A percentile compares a stretch with the other conserved stretches of the same genome.
Conservation (phyloP, 2,113 vertebrate genomes). For the Aegithalos caudatus region DNA sequence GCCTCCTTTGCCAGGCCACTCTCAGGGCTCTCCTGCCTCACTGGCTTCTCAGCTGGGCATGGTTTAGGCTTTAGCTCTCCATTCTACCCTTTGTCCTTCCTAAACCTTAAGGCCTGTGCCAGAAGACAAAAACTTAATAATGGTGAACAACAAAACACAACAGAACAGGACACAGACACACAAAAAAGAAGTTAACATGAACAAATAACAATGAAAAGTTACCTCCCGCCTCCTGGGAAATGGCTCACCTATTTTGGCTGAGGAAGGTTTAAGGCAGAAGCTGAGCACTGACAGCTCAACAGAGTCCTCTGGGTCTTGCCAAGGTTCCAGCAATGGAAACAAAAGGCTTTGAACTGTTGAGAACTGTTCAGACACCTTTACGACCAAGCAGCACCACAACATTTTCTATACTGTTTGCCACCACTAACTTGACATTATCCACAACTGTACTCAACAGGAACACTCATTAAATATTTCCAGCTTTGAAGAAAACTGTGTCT, state of each 20-base stretch:
- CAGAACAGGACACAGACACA: background rate
- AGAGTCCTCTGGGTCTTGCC: background rate
- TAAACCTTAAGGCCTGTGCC: background rate
- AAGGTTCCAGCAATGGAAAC: background rate
- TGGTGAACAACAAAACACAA: background rate
- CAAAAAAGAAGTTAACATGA: background rate
- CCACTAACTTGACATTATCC: background rate
- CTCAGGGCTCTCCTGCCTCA: background rate
- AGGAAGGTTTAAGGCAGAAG: background rate
- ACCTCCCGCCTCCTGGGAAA: background rate
- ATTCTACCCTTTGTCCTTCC: background rate
- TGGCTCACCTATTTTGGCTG: background rate
- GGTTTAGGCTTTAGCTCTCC: background rate
- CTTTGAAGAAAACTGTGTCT: background rate
- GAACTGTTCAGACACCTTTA: background rate
- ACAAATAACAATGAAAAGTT: background rate
- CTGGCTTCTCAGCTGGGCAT: background rate
- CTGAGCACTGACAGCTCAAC: background rate
- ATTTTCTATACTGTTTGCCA: background rate
- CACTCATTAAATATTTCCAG: background rate
- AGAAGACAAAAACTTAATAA: background rate
- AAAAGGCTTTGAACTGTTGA: background rate
- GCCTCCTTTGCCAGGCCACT: background rate
- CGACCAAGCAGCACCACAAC: rapidly evolving
- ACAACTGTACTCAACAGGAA: background rate